A percentile compares a stretch with the other conserved stretches of the same genome.
phyloP scores from a whole-genome alignment of 2,797 vertebrate species.

The Coilia nasus region DNA sequence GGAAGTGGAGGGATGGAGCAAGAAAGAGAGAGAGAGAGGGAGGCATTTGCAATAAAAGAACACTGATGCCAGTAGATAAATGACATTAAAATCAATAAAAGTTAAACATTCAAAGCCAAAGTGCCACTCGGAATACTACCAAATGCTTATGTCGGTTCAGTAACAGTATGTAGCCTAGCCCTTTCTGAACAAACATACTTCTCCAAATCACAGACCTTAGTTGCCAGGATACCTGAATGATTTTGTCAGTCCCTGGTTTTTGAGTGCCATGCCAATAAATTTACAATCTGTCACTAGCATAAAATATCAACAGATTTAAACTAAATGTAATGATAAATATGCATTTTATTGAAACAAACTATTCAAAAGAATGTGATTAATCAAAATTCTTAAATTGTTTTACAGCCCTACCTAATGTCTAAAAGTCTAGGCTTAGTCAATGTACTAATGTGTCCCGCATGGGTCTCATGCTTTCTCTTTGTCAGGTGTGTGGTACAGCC shows the following conservation, averaged over 20 bases:
- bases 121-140: background rate
- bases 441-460: no score
- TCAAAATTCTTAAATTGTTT: no score
- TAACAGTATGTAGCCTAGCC: no score
- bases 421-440: no score
- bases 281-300: background rate
- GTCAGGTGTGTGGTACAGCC: conserved; percentile 75
- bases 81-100: background rate
- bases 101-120: background rate
- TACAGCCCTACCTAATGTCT: no score
- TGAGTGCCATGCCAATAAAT: no score
- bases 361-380: no score
- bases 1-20: background rate
- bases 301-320: background rate
- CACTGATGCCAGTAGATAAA: background rate
- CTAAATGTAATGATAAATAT: background rate
- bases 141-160: background rate
- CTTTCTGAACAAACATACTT: no score
- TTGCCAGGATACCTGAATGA: no score
- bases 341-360: no score
- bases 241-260: no score
- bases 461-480: background rate
- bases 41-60: background rate
- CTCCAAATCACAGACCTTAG: no score
- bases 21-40: background rate